Conservation (phyloP, 2,888 invertebrate species). For the Pteria penguin region DNA sequence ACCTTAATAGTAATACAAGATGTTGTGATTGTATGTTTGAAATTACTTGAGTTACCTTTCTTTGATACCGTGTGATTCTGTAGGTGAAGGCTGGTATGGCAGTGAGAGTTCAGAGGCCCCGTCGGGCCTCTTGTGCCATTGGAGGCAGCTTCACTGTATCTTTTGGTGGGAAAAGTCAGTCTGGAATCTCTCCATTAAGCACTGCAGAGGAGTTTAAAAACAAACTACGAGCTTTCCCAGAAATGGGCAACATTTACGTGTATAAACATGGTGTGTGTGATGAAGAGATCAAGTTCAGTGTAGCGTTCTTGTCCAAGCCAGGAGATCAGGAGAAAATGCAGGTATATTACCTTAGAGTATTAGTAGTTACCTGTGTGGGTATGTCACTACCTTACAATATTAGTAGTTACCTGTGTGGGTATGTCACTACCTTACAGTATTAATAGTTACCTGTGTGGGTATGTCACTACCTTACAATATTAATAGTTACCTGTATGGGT, state of each 20-base stretch:
- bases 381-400: too few species aligned
- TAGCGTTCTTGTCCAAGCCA: conserved; percentile 45
- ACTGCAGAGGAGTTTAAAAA: conserved; percentile 5
- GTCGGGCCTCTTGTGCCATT: neutral
- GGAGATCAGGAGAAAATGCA: conserved; percentile 43
- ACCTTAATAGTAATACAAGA: too few species aligned
- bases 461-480: too few species aligned
- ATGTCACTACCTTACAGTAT: too few species aligned
- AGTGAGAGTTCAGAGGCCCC: neutral
- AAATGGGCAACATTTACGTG: conserved; percentile 32
- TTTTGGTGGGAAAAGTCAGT: neutral
- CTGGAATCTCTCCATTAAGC: neutral
- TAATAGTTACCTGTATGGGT: too few species aligned
- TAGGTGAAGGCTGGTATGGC: neutral
- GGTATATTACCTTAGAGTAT: too few species aligned
- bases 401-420: too few species aligned
- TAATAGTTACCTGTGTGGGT: too few species aligned
- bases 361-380: too few species aligned
- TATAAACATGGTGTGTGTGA: conserved; percentile 51
- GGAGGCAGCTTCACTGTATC: neutral
- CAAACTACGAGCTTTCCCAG: neutral
- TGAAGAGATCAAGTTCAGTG: conserved; percentile 47
- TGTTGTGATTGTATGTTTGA: too few species aligned
- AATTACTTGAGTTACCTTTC: too few species aligned
- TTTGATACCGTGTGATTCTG: too few species aligned